phyloP scores from a whole-genome alignment of 1,140 invertebrate genomes.

The Pectinophora gossypiella region DNA sequence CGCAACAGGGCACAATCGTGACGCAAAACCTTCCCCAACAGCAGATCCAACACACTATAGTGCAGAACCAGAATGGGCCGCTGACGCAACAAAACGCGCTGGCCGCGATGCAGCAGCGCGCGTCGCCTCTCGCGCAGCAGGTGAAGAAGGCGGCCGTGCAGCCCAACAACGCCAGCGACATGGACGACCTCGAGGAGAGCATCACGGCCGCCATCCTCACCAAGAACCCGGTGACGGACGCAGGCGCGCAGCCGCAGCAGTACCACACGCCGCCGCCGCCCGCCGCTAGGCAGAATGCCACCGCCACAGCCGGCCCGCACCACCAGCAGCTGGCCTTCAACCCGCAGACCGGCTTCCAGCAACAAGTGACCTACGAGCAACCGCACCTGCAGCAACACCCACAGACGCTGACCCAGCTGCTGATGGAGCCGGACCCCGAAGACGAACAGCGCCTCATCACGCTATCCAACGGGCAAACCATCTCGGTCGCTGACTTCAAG shows the following conservation, averaged over 20 bases:
- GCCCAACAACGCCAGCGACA: slow-evolving; percentile 62
- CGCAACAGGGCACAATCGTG: slow-evolving; percentile 59
- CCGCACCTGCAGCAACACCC: slow-evolving; percentile 30
- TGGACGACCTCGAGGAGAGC: slow-evolving; percentile 71
- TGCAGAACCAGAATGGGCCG: slow-evolving; percentile 12
- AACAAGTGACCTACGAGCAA: slow-evolving; percentile 36
- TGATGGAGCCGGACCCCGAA: slow-evolving; percentile 52
- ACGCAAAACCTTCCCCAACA: slow-evolving; percentile 47
- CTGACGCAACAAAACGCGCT: slow-evolving; percentile 42
- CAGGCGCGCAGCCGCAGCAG: slow-evolving; percentile 25
- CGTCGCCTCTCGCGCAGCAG: slow-evolving; percentile 37
- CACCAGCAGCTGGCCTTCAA: not conserved
- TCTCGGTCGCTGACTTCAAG: slow-evolving; percentile 63
- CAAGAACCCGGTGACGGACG: slow-evolving; percentile 49
- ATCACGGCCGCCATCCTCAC: slow-evolving; percentile 68
- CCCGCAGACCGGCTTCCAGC: slow-evolving; percentile 10
- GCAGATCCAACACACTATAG: slow-evolving; percentile 27
- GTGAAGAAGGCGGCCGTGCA: slow-evolving; percentile 61
- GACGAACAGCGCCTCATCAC: slow-evolving; percentile 62
- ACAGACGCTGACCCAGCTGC: slow-evolving; percentile 31
- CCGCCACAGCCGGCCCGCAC: no score
- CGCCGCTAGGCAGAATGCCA: not conserved
- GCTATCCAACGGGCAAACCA: slow-evolving; percentile 56
- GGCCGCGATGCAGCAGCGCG: slow-evolving; percentile 29
- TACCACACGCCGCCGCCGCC: slow-evolving; percentile 42